Evolutionary conservation across 2,888 invertebrate species (phyloP), one percentile per base, ranked within the genome.

Genomic region (Escarpia spicata): DNA sequence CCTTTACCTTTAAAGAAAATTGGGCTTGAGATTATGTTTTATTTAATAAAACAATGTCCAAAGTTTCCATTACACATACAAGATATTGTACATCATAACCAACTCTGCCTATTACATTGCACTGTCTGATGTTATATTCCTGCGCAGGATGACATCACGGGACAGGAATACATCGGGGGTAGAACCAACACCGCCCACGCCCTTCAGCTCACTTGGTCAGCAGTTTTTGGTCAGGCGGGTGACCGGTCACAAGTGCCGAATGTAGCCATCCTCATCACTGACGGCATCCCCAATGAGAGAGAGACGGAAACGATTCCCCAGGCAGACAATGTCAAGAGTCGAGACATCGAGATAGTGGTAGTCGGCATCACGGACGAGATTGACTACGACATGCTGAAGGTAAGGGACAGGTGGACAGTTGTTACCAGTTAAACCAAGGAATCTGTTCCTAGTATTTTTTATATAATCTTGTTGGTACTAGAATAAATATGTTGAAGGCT

Each of bases 211-310:
- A 91, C 44, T 15, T 43, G 44, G 43, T 43, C 75, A 43, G 91
- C 43, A 3, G 91, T 91, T 31, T 91, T 91, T 44, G 91, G 19
- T 31, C n/a, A 91, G 91, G 75, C 75, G 19, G 75, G 75, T 26
- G 75, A 75, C n/a, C 75, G 75, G 75, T 3, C 75, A n/a, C 6
- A n/a, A 6, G 75, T 75, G 26, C 75, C 75, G 6, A 75, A 75
- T 75, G 75, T 75, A 6, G 75, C 75, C 75, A 3, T 75, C n/a
- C 75, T 75, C 75, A 91, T 91, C 91, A 91, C 91, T 19, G 91
- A 91, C 37, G 91, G 91, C 44, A 43, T 43, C n/a, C 43, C 92
- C 4, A 92, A 92, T 90, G 92, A 92, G 45, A 19, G 90, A 45
- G n/a, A 44, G 52, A 8, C 31, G 15, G 90, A 90, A 9, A 44